These are phyloP conservation scores for Machimus atricapillus DNA, from an alignment of 2,888 invertebrate species.

Conservation along the genomic window DNA sequence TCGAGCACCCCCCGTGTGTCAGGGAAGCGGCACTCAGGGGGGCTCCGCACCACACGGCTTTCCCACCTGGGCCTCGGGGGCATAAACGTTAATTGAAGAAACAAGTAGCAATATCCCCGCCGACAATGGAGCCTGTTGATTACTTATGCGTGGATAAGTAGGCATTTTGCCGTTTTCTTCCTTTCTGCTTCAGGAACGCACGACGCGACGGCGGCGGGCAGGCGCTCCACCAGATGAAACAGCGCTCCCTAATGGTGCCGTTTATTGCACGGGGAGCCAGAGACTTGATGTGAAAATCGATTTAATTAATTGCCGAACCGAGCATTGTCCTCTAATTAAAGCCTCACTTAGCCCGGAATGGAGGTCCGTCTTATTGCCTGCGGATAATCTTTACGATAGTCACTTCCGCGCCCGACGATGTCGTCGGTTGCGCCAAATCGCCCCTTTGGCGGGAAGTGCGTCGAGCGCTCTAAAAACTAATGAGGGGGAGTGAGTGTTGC, in stretches of 20 bases:
- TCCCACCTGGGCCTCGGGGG: constrained; percentile 30
- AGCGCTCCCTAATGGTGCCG: neutral
- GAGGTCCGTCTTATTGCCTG: constrained; percentile 14
- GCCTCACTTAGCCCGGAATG: neutral
- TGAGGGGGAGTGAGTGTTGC: neutral
- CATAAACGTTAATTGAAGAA: constrained; percentile 41
- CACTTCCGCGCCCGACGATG: neutral
- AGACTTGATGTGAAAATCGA: constrained; percentile 6
- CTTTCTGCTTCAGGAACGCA: neutral
- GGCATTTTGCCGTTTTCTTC: constrained; percentile 14
- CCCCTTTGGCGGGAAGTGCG: neutral
- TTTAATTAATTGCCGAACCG: constrained; percentile 22
- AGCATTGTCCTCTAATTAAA: constrained; percentile 15
- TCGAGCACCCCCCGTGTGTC: neutral
- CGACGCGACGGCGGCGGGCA: too few relatives aligned
- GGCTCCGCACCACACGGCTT: neutral
- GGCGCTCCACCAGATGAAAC: constrained; percentile 1
- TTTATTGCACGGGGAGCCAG: neutral
- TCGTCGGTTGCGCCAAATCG: neutral
- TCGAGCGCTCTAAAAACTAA: neutral
- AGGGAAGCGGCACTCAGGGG: neutral
- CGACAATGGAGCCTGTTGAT: constrained; percentile 38
- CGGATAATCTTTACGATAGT: constrained; percentile 3
- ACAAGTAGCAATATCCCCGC: constrained; percentile 30
- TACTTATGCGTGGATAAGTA: constrained; percentile 36